Evolutionary conservation across 2,797 vertebrate species (phyloP), one percentile per base, ranked within the genome.

Genomic region (Falco cherrug): DNA sequence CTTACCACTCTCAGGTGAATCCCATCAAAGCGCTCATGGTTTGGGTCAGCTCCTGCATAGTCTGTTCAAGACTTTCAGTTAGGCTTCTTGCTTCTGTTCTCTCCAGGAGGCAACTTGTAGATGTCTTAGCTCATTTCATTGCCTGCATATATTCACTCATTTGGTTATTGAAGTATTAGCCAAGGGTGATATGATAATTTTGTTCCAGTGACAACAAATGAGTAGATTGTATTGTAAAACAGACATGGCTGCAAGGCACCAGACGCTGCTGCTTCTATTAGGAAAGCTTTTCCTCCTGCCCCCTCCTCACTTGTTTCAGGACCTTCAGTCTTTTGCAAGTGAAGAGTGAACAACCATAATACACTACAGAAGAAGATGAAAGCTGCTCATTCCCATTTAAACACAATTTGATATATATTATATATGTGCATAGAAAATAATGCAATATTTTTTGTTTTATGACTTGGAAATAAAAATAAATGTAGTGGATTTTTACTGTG

Each of bases 381-480:
- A 79, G 35, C 57, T 84, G 41, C 37, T 84, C 2, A 3, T 54
- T 65, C 63, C 56, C 57, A 92, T 53, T 90, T 75, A 94, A 84
- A 93, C 16, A 1, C 31, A 35, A 68, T 19, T 88, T 87, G 54
- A 60, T 80, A 39, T 25, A 48, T 10, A 16, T 67, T 78, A 39
- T 37, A 81, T 56, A 29, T 16, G 71, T 37, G 16, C 37, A 75
- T 1, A 22, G 48, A 48, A 59, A 45, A 87, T 61, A 85, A 81
- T 28, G 35, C 4, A 4, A 41, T 93, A 56, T 70, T 93, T 92
- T 83, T 65, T 37, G 31, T 83, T 95, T 95, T 90, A 94, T n/a
- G n/a, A 68, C 47, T 79, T 81, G 35, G 70, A 95, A 95, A 94
- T 92, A 94, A 92, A 97, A 95, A 90, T 59, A 84, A 88, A 92